A percentile compares a stretch with the other conserved stretches of the same genome.
phyloP scores from a whole-genome alignment of 1,140 invertebrate species.

The Lucilia sericata region DNA sequence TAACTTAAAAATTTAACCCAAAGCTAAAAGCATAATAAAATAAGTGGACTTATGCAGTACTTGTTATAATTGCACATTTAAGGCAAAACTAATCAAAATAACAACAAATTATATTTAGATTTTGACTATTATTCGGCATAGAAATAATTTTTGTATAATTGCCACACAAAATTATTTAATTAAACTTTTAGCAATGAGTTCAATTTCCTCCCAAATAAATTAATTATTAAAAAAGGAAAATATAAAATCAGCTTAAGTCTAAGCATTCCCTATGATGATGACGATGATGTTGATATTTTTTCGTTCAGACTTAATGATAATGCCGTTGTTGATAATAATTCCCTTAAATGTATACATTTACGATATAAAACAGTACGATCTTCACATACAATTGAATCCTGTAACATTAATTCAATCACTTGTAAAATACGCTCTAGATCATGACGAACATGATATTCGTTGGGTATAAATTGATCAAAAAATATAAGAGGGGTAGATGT shows the following conservation, averaged over 20 bases:
- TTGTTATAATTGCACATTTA: no score
- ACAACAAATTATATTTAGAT: no score
- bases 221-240: no score
- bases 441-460: constrained; percentile 55
- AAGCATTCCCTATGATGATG: not conserved
- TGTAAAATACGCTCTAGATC: constrained; percentile 55
- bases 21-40: no score
- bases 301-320: not conserved
- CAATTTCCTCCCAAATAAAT: no score
- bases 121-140: no score
- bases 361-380: constrained; percentile 49
- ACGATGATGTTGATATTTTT: not conserved
- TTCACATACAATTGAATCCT: constrained; percentile 53
- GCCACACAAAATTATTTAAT: no score
- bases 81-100: no score
- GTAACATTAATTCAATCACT: constrained; percentile 51
- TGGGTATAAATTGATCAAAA: constrained; percentile 57
- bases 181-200: no score
- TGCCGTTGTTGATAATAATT: constrained; percentile 6
- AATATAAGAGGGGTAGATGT: constrained; percentile 50
- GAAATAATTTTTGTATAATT: no score
- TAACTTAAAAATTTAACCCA: no score
- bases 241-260: not conserved
- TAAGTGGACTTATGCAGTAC: no score
- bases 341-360: constrained; percentile 40